A percentile compares a stretch with the other conserved stretches of the same genome.
phyloP scores from a whole-genome alignment of 2,888 invertebrate species.

The Apeira syringaria region DNA sequence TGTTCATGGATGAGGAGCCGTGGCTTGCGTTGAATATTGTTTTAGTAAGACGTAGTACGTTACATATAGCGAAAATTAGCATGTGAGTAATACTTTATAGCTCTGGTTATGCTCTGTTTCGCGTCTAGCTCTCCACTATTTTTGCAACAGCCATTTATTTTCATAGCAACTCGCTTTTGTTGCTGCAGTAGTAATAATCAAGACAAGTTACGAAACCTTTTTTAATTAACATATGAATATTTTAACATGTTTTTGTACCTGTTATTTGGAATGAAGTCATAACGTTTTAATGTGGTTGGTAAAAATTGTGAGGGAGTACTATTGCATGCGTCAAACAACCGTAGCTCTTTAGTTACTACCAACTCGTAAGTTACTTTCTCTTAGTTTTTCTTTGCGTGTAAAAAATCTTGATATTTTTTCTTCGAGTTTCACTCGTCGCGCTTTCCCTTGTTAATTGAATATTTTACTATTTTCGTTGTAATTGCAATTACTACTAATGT shows the following conservation, averaged over 20 bases:
- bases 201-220: slow-evolving; percentile 26
- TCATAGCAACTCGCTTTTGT: slow-evolving; percentile 64
- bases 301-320: slow-evolving; percentile 35
- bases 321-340: slow-evolving; percentile 38
- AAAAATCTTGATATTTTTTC: slow-evolving; percentile 78
- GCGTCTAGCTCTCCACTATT: slow-evolving; percentile 60
- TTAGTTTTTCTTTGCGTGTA: slow-evolving; percentile 75
- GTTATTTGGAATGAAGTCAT: slow-evolving; percentile 15
- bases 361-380: slow-evolving; percentile 55
- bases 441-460: slow-evolving; percentile 77
- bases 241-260: slow-evolving; percentile 25
- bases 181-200: slow-evolving; percentile 41
- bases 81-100: slow-evolving; percentile 79
- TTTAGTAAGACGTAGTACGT: slow-evolving; percentile 55
- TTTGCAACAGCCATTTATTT: slow-evolving; percentile 74
- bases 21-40: slow-evolving; percentile 67
- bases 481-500: slow-evolving; percentile 66
- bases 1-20: slow-evolving; percentile 67
- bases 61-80: slow-evolving; percentile 74
- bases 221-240: slow-evolving; percentile 22
- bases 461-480: slow-evolving; percentile 67
- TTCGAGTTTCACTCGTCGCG: slow-evolving; percentile 68
- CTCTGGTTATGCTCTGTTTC: slow-evolving; percentile 77
- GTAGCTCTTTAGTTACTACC: slow-evolving; percentile 15
- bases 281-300: slow-evolving; percentile 9